Conservation (phyloP, 2,797 vertebrate species). For the Chaetodon trifasciatus region DNA sequence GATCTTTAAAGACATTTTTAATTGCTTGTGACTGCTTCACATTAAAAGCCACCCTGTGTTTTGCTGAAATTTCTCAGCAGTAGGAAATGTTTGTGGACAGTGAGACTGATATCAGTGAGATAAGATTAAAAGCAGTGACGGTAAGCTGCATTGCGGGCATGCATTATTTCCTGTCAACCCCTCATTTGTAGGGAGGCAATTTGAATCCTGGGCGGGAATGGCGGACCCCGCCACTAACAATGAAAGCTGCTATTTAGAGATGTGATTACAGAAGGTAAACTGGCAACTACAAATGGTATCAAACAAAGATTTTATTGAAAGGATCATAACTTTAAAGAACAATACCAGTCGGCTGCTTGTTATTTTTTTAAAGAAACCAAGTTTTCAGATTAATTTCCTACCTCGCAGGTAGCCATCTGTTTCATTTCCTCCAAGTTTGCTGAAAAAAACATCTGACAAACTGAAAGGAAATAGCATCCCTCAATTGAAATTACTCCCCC, state of each 20-base stretch:
- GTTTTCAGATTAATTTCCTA: background rate
- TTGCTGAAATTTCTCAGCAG: background rate
- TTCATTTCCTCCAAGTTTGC: background rate
- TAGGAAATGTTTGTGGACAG: background rate
- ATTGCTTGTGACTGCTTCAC: background rate
- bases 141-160: background rate
- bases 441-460: background rate
- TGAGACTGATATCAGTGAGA: background rate
- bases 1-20: background rate
- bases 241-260: background rate
- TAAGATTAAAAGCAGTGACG: background rate
- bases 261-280: background rate
- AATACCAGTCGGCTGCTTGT: background rate
- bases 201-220: background rate
- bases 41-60: background rate
- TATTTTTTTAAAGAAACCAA: no score
- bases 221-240: background rate
- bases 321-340: background rate
- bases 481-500: background rate
- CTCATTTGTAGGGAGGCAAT: no score
- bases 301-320: background rate
- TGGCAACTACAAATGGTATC: background rate
- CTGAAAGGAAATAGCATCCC: background rate
- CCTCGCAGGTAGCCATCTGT: background rate
- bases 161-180: background rate